Base-by-base conservation (phyloP, 2,113 vertebrate genomes). In the Gymnorhina tibicen region DNA sequence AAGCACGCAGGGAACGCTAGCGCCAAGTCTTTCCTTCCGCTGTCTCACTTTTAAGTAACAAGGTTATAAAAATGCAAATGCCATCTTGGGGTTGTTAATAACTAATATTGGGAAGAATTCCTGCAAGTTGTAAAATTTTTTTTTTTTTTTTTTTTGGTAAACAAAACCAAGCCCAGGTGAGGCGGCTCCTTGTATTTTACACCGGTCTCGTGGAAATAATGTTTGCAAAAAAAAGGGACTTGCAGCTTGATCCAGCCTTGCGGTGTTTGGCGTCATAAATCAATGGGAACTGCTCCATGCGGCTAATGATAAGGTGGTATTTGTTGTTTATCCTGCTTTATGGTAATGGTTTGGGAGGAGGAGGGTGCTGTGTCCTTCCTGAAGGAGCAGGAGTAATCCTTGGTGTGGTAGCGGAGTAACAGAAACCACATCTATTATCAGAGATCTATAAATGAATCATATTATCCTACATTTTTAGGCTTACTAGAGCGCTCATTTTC, bases 31-130 rank as follows among this genome's bases (percentile, higher is more conserved):
- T 70, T 79, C 94, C 93, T 86, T 97, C 93, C 46, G 10, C 94
- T 70, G 84, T 89, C 94, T 92, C 96, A 83, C 97, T 97, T 96
- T 95, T 84, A 96, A 97, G 98, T 97, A 96, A 93, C 93, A 89
- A 95, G 96, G 92, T 95, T 97, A 97, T 95, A 92, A 97, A 98
- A 97, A 97, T 97, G 97, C 97, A 97, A 96, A 97, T 97, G 91
- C 96, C 91, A 86, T 81, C 76, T 91, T 63, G 79, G 96, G 96
- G 96, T 89, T 66, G 94, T 94, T 94, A 86, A 96, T 96, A 97
- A 95, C 82, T 93, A 67, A 92, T 94, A 64, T 86, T 35, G 96
- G 88, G 89, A 44, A 84, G 89, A 53, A 91, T 97, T 92, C 93
- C 91, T 84, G 91, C 76, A 91, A 98, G 94, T 97, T 96, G 94